Evolutionary conservation across 2,888 invertebrate genomes (phyloP), one percentile per base, ranked within the genome.

Genomic region (Acanthosoma haemorrhoidale): DNA sequence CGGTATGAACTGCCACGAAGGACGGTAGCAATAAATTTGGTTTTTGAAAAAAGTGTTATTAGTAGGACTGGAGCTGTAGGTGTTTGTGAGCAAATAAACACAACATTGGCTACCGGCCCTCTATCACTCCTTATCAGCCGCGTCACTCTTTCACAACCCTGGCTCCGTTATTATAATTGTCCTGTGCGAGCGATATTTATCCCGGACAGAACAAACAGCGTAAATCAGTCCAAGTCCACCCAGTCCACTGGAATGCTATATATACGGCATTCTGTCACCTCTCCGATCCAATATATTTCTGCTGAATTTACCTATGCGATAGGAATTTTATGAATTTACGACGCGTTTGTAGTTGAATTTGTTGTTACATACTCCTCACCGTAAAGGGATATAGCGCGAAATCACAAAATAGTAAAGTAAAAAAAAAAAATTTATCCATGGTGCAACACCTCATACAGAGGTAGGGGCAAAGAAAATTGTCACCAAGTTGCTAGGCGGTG

Each of bases 121-220:
- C 60, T 60, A 60, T 60, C 60, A 60, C 32, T 16, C 34, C 60
- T 60, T 60, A 60, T 60, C 60, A 34, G 16, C 34, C 34, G 16
- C 18, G 60, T 41, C 41, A 41, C n/a, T 13, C n/a, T n/a, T n/a
- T n/a, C n/a, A n/a, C 41, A 4, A 13, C 8, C 8, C 36, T 32
- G 5, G 4, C 21, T 0, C 60, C 15, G 32, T 60, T 60, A 60
- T 60, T 60, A 60, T 60, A 60, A 60, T 60, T 60, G 36, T 60
- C 13, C 34, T 25, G n/a, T 25, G 36, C 13, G 32, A n/a, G 34
- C 60, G 21, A 60, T 60, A 60, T 60, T 60, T 60, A 60, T 60
- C 32, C 60, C 21, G n/a, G 16, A 8, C 13, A 41, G 8, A n/a
- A 16, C 41, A 41, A 41, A 41, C 60, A 16, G 60, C 32, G 16